Base-by-base conservation (phyloP, 1,140 invertebrate genomes). In the Luehdorfia chinensis region DNA sequence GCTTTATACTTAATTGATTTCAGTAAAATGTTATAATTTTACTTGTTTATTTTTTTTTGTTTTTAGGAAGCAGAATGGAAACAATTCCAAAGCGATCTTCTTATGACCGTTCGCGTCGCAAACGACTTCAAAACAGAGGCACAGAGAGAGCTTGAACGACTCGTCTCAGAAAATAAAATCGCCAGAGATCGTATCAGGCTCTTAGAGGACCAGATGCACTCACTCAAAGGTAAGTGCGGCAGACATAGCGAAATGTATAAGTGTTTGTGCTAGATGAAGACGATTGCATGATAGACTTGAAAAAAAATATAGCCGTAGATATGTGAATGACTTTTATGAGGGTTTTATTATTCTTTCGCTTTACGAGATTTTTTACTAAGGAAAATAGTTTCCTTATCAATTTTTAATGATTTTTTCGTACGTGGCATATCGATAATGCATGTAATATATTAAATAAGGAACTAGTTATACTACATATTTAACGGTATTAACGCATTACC, bases 41-140 rank as follows among this genome's bases (percentile, higher is more conserved):
- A 18, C 12, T 13, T 4, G 1, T 21, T 4, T 3, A 21, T 21
- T 21, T 3, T 21, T 21, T 21, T 6, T 14, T 43, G 4, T 68
- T 16, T 54, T n/a, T 60, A 92, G 89, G 91, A 90, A 55, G 89
- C 93, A 7, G 96, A 98, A 81, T 98, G 96, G 97, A 92, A 94
- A 63, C 95, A 97, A 75, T 98, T 98, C 87, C 96, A 98, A 77
- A 92, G 92, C 47, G 97, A 98, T 86, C 88, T 98, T 0, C 87
- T 97, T 16, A 96, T 95, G 87, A 96, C 96, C 0, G 97, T 98
- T 0, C 90, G 96, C 11, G 96, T 98, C 4, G 96, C 97, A 6
- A 97, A 98, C 84, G 96, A 98, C 75, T 97, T 98, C 81, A 96
- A 97, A 76, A 95, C 93, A 13, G 94, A 96, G 78, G 93, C 94